Conservation (phyloP, 2,797 vertebrate species). For the Enteromius viviparus region DNA sequence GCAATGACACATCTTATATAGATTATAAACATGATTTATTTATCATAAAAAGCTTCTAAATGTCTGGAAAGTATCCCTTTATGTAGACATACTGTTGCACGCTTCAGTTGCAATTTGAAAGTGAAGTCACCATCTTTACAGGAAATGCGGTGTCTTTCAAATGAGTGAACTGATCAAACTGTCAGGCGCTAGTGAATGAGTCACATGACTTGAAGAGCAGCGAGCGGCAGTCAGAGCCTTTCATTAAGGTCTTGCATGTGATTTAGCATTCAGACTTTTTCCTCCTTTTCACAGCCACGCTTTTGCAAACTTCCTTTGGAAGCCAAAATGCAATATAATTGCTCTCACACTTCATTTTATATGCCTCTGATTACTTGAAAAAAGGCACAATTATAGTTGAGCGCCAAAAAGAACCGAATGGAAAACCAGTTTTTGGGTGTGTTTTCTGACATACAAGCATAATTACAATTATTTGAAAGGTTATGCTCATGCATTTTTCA, state of each 20-base stretch:
- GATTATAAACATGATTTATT: background rate
- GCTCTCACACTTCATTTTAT: background rate
- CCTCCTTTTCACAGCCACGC: background rate
- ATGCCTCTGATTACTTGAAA: background rate
- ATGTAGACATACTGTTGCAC: background rate
- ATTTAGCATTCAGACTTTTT: slow-evolving; percentile 16
- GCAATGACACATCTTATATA: background rate
- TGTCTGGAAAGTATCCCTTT: background rate
- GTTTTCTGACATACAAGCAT: background rate
- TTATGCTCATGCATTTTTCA: background rate
- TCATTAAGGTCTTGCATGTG: slow-evolving; percentile 27
- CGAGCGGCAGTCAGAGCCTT: background rate
- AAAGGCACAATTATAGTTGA: background rate
- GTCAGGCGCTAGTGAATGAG: slow-evolving; percentile 4
- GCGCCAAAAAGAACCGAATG: background rate
- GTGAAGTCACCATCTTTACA: slow-evolving; percentile 18
- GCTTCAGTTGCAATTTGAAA: slow-evolving; percentile 21
- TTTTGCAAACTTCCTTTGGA: background rate
- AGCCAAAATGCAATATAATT: background rate
- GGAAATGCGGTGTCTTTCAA: slow-evolving; percentile 8
- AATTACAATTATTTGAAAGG: background rate
- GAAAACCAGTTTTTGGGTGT: background rate
- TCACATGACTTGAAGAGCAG: slow-evolving; percentile 29
- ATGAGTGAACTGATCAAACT: slow-evolving; percentile 13
- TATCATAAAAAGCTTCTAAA: background rate